These are phyloP conservation scores for Nothocercus julius DNA, from an alignment of 2,113 vertebrate genomes.

Conservation along the genomic window DNA sequence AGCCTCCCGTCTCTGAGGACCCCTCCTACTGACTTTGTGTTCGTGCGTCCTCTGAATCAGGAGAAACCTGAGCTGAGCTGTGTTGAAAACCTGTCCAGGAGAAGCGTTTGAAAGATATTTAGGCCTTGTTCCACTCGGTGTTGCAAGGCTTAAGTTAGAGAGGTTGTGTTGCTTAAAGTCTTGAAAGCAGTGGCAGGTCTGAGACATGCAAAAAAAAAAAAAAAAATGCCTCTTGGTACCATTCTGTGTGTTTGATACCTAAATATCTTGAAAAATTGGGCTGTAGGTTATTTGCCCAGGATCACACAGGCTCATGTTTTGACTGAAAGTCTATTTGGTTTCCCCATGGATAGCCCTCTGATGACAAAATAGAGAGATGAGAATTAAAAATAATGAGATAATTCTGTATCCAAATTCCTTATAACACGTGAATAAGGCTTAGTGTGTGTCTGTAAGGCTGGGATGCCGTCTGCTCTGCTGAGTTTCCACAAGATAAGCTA, in stretches of 20 bases:
- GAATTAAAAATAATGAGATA: not conserved
- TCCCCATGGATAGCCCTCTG: not conserved
- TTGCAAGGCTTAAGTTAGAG: not conserved
- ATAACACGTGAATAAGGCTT: not conserved
- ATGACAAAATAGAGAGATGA: not conserved
- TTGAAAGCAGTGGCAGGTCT: not conserved
- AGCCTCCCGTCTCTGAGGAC: not conserved
- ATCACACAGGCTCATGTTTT: not conserved
- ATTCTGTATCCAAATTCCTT: not conserved
- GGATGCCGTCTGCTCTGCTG: not conserved
- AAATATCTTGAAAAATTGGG: not conserved
- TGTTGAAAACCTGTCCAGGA: slow-evolving; percentile 19
- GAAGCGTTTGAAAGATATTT: slow-evolving; percentile 18
- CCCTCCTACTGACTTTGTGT: accelerated
- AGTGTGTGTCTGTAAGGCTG: not conserved
- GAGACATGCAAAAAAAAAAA: not conserved
- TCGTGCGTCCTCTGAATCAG: not conserved
- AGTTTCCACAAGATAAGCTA: not conserved
- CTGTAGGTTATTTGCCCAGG: not conserved
- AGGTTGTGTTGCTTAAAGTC: not conserved
- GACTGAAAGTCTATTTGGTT: not conserved
- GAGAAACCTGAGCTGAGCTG: slow-evolving; percentile 35
- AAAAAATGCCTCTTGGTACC: not conserved
- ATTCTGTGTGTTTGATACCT: not conserved
- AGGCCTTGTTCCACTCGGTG: slow-evolving; percentile 8